Conservation (phyloP, 2,797 vertebrate genomes). For the Carapus acus region DNA sequence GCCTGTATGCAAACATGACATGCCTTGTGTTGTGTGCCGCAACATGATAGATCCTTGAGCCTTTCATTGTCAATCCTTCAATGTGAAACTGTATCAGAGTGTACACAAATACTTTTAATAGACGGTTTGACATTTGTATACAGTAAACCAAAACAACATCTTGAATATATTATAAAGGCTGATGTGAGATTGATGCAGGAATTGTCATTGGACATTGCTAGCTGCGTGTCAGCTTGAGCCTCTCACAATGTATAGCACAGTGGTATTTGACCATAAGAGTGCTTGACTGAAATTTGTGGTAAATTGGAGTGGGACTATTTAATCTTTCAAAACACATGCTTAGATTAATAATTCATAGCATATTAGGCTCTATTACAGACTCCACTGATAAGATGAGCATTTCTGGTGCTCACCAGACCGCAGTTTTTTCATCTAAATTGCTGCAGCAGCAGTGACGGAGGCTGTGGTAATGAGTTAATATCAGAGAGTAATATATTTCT, state of each 20-base stretch:
- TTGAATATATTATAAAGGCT: conserved; percentile 19
- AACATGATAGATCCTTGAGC: conserved; percentile 26
- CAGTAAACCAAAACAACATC: conserved; percentile 19
- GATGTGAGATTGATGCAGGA: conserved; percentile 16
- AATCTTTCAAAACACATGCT: conserved; percentile 26
- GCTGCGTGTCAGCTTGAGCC: neutral
- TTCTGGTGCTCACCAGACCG: conserved; percentile 13
- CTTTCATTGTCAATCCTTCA: conserved; percentile 12
- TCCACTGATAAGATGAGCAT: conserved; percentile 26
- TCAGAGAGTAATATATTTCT: conserved; percentile 40
- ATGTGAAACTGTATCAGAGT: conserved; percentile 1
- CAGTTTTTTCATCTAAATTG: conserved; percentile 44
- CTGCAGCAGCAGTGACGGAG: conserved; percentile 38
- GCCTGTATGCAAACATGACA: too few relatives aligned
- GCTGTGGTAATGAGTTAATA: conserved; percentile 45
- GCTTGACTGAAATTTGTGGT: neutral
- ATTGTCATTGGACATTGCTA: neutral
- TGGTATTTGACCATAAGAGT: too few relatives aligned
- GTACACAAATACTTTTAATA: conserved; percentile 28
- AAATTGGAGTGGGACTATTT: conserved; percentile 5
- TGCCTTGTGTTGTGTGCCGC: conserved; percentile 26
- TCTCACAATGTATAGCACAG: neutral
- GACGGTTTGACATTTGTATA: conserved; percentile 10
- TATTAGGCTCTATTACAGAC: conserved; percentile 33
- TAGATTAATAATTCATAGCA: conserved; percentile 38